phyloP scores from a whole-genome alignment of 2,888 invertebrate genomes.

The Terebella lapidaria region DNA sequence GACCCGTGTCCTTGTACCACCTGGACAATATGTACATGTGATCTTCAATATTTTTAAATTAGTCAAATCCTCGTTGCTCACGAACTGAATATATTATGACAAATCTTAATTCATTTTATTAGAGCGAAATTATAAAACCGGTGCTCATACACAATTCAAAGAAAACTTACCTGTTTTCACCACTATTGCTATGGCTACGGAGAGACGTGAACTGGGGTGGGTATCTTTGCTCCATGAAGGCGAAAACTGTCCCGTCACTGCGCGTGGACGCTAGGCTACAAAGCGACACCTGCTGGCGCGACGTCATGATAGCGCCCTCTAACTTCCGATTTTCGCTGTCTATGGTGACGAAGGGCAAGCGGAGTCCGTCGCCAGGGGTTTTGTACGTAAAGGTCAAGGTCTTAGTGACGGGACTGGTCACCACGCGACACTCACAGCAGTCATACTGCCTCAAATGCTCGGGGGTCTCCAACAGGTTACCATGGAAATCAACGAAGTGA shows the following conservation, averaged over 20 bases:
- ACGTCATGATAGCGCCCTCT: neutral
- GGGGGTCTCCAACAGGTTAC: neutral
- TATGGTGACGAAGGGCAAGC: neutral
- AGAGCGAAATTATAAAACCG: too few species aligned
- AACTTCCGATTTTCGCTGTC: neutral
- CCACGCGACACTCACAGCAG: neutral
- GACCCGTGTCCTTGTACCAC: neutral
- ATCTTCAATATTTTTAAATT: too few species aligned
- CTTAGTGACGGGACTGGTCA: neutral
- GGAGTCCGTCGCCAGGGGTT: neutral
- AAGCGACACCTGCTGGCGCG: neutral
- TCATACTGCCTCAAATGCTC: neutral
- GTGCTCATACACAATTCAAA: too few species aligned
- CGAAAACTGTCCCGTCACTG: neutral
- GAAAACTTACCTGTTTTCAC: too few species aligned
- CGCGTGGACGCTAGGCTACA: neutral
- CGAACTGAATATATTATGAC: too few species aligned
- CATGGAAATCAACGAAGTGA: neutral
- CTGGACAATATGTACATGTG: too few species aligned
- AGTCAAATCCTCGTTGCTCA: too few species aligned
- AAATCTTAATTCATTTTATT: too few species aligned
- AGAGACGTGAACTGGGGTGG: neutral
- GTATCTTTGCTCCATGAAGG: neutral
- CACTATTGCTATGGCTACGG: neutral
- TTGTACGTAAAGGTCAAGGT: neutral